Conservation (phyloP, 2,797 vertebrate species). For the Chaetophractus vellerosus region DNA sequence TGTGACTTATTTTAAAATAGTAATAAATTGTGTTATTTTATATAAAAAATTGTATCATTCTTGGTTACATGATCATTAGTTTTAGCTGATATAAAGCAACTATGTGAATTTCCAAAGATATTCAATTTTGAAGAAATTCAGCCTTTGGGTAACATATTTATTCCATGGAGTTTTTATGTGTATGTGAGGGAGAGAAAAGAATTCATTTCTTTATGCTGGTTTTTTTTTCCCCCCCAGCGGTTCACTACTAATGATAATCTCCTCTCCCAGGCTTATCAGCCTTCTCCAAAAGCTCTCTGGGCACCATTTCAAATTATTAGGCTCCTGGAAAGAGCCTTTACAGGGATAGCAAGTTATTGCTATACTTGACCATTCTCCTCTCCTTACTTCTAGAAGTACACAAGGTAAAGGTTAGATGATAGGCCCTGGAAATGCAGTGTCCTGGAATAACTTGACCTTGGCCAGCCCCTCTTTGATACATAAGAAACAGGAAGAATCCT, state of each 20-base stretch:
- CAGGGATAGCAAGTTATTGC: neutral
- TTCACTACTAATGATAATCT: neutral
- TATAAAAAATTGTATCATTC: slow-evolving; percentile 76
- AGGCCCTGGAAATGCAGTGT: neutral
- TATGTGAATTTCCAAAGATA: neutral
- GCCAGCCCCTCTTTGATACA: neutral
- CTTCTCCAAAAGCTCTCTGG: slow-evolving; percentile 3
- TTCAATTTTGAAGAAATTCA: slow-evolving; percentile 34
- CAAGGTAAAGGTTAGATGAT: neutral
- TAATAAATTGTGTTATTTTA: slow-evolving; percentile 90
- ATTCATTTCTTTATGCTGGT: neutral
- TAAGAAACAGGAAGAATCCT: neutral
- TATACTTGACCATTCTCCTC: neutral
- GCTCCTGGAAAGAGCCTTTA: neutral
- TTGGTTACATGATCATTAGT: slow-evolving; percentile 34
- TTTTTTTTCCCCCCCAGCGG: neutral
- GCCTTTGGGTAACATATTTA: slow-evolving; percentile 22
- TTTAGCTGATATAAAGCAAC: slow-evolving; percentile 53
- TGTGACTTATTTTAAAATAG: slow-evolving; percentile 89
- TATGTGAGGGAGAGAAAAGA: neutral
- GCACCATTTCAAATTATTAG: slow-evolving; percentile 22
- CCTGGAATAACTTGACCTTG: neutral
- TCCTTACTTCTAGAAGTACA: neutral
- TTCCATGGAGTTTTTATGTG: neutral
- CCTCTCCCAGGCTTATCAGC: neutral